Evolutionary conservation across 2,797 vertebrate species (phyloP), one percentile per base, ranked within the genome.

Genomic region (Clarias fuscus): DNA sequence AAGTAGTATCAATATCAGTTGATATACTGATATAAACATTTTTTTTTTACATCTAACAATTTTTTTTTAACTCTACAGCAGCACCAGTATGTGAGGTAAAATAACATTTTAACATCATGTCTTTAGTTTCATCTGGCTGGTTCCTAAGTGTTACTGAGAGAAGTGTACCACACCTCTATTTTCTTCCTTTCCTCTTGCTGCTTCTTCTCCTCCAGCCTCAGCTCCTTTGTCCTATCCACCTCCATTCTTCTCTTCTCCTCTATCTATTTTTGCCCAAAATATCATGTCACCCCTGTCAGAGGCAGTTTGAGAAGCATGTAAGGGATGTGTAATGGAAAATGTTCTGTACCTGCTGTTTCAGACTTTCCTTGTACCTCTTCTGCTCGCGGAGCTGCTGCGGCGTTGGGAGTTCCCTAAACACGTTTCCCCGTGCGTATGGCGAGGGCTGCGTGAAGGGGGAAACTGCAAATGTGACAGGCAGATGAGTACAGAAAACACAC

Each of bases 291-390:
- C 3, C 13, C 53, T 56, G 14, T 14, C 17, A 70, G 20, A 85
- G 40, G 7, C 20, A 18, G 24, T 11, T 80, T 7, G 61, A 62
- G 53, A 76, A 80, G 18, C 53, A 64, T 20, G 62, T 3, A 43
- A 2, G 40, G 15, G 43, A 75, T 15, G 13, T n/a, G 18, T 68
- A n/a, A 64, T 22, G 17, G 72, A 27, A 64, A 70, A n/a, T 10
- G 11, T n/a, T 43, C 24, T 11, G 90, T 89, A 98, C 98, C 96
- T 99, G 98, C 59, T 94, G 94, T 89, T 92, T 95, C 88, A 98
- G 96, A 77, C 93, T 96, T 87, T 97, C 96, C 91, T 95, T 97
- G 93, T 98, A 98, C 0, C 90, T 93, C 87, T 96, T 94, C 90
- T 97, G 95, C 22, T 91, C 91, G 37, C 92, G 94, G 22, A 95